Base-by-base conservation (phyloP, 2,113 vertebrate species). In the Corythoichthys intestinalis region DNA sequence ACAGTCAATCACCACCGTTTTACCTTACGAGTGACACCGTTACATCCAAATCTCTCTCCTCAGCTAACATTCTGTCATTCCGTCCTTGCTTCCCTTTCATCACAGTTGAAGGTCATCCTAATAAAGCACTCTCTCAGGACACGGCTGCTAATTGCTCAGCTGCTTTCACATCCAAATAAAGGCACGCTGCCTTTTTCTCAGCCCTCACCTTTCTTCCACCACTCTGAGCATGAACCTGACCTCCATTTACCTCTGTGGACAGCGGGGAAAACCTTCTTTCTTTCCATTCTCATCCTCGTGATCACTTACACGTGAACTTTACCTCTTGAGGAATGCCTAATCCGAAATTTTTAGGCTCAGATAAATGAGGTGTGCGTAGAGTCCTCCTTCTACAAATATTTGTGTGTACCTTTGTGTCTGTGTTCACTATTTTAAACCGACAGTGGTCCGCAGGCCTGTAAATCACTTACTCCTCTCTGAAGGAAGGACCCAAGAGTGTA, bases 401-500 rank as follows among this genome's bases (percentile, higher is more conserved):
- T 85, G 84, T 85, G 75, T 52, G 74, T 84, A 56, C 87, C 78
- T 85, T 80, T 81, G 83, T 78, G 80, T 90, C 83, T 88, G 80
- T 75, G 79, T 85, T 69, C 79, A 77, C 79, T 81, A 74, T 83
- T 88, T 85, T n/a, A 50, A 87, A 88, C 80, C 83, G 87, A 86
- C 83, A 81, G 80, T 81, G 77, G 86, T 83, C 83, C 82, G 78
- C 78, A 67, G 76, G 75, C 89, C 91, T 91, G 90, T 91, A 92
- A 92, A 92, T 91, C 90, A 90, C 90, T 92, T 91, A 91, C 83
- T 87, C 82, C 83, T 76, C 82, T 88, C 85, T 83, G 79, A 88
- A 83, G 78, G 83, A 84, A 85, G 80, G 88, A 87, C 89, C 79
- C 80, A 81, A 85, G 85, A 88, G 86, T 87, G 87, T 87, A 88